Conservation (phyloP, 2,888 invertebrate species). For the Exephanes ischioxanthus region DNA sequence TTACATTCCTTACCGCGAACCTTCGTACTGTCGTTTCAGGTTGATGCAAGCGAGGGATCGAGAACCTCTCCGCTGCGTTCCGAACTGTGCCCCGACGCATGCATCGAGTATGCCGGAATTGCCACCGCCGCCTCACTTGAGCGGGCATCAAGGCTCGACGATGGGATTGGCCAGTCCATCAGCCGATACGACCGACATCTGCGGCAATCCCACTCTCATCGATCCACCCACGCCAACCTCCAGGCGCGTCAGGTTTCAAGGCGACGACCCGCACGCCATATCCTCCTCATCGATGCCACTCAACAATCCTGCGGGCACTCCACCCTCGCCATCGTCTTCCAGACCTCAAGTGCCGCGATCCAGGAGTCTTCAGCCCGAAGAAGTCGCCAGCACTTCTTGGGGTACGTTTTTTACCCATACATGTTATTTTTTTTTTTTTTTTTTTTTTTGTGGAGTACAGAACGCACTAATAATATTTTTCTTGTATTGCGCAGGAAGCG, state of each 20-base stretch:
- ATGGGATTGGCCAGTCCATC: conserved; percentile 64
- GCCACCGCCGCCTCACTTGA: conserved; percentile 82
- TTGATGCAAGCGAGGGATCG: conserved; percentile 87
- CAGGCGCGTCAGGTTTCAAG: conserved; percentile 86
- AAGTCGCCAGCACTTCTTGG: conserved; percentile 84
- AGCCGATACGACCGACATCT: conserved; percentile 66
- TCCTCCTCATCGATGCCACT: conserved; percentile 75
- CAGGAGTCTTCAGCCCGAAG: conserved; percentile 87
- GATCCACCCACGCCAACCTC: conserved; percentile 82
- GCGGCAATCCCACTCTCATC: conserved; percentile 65
- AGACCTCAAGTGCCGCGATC: conserved; percentile 85
- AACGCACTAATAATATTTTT: background rate
- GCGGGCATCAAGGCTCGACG: conserved; percentile 66
- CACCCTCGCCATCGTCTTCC: conserved; percentile 83
- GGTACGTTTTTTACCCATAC: conserved; percentile 70
- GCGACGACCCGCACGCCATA: conserved; percentile 78
- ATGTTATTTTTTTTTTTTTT: background rate
- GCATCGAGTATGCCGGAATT: conserved; percentile 89
- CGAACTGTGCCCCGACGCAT: conserved; percentile 83
- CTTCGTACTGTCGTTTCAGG: conserved; percentile 74
- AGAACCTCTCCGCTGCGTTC: conserved; percentile 86
- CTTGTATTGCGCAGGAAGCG: conserved; percentile 77
- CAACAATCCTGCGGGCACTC: conserved; percentile 74
- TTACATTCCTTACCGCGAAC: too few relatives aligned
- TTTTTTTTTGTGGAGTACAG: background rate